Evolutionary conservation across 2,113 vertebrate genomes (phyloP).

Genomic region (Progne subis): DNA sequence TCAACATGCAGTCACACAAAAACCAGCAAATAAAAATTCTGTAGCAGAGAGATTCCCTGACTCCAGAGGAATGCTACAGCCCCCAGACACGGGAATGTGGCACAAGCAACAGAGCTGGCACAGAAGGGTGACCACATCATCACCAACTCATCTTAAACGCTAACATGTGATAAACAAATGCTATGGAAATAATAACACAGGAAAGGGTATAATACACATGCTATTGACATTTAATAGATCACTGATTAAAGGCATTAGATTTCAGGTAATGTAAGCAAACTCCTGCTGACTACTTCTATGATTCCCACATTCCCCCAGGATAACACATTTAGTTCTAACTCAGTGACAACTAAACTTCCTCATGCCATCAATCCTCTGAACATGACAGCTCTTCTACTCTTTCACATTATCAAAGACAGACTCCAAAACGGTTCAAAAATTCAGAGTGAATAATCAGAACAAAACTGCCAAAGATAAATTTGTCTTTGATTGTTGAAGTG

Average conservation of each 20-base stretch:
- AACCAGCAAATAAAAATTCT: not conserved
- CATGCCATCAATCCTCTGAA: not conserved
- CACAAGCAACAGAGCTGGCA: not conserved
- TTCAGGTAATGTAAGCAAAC: not conserved
- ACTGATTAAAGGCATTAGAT: not conserved
- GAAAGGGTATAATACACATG: not conserved
- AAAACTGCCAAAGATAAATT: not conserved
- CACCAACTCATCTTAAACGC: not conserved
- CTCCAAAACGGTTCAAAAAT: not conserved
- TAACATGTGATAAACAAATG: not conserved
- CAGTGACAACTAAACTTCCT: not conserved
- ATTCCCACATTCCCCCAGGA: not conserved
- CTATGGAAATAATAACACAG: not conserved
- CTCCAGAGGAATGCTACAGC: not conserved
- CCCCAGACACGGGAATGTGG: accelerated
- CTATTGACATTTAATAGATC: not conserved
- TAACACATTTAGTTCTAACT: not conserved
- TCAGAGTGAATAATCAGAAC: not conserved
- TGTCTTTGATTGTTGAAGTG: not conserved
- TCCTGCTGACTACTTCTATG: not conserved
- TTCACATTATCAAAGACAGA: not conserved
- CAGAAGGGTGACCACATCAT: not conserved
- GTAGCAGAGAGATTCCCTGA: not conserved
- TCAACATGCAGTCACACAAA: not conserved
- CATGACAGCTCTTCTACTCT: not conserved